These are phyloP conservation scores for Aix galericulata DNA, from an alignment of 2,113 vertebrate genomes.

Conservation along the genomic window DNA sequence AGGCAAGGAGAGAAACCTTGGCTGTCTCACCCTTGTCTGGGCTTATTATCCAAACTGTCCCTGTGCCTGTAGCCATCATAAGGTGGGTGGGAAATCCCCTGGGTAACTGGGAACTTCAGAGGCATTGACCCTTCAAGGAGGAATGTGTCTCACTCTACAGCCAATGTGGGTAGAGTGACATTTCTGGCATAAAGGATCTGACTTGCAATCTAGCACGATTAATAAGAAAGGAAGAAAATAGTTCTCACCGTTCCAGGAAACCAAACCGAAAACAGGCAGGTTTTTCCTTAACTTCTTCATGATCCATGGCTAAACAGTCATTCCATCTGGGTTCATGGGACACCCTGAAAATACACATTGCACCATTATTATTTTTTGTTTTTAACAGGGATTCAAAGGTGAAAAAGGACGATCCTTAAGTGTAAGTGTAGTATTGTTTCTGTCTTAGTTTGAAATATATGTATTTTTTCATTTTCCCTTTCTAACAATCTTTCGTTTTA, in stretches of 20 bases:
- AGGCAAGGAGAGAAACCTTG: background rate
- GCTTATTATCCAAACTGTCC: background rate
- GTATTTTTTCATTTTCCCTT: background rate
- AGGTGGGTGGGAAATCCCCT: background rate
- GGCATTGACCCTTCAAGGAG: background rate
- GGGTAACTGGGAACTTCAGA: background rate
- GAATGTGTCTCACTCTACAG: background rate
- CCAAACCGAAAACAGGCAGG: background rate
- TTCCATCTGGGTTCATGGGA: background rate
- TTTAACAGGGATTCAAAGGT: constrained; percentile 87
- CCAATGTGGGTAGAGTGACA: background rate
- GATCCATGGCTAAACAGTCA: accelerated
- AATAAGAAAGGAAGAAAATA: background rate
- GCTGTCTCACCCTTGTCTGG: background rate
- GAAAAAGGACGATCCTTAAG: constrained; percentile 80
- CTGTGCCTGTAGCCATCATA: background rate
- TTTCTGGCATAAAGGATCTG: background rate
- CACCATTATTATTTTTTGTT: background rate
- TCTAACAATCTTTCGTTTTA: background rate
- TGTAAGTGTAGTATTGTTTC: constrained; percentile 68
- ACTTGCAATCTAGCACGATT: background rate
- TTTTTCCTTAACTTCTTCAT: background rate
- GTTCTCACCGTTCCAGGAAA: background rate
- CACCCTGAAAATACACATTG: background rate
- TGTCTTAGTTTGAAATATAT: background rate